Evolutionary conservation across 2,113 vertebrate species (phyloP).

Genomic region (Perca flavescens): DNA sequence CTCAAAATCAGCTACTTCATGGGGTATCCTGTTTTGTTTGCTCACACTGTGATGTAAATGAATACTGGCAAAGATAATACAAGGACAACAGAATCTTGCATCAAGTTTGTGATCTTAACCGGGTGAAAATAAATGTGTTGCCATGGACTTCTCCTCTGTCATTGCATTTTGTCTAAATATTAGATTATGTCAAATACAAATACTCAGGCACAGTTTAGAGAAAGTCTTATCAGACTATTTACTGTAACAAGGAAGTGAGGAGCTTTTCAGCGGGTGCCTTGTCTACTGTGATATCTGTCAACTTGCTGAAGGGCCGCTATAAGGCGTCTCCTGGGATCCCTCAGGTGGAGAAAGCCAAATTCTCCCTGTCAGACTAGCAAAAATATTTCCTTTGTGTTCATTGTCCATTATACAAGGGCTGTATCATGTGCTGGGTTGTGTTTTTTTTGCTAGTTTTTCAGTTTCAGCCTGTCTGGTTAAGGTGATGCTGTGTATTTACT

Average conservation of each 20-base stretch:
- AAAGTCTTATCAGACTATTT: slow-evolving; percentile 53
- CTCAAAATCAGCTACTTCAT: not conserved
- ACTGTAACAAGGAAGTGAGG: slow-evolving; percentile 51
- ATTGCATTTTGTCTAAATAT: slow-evolving; percentile 29
- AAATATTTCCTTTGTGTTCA: slow-evolving; percentile 77
- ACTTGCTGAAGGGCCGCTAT: slow-evolving; percentile 56
- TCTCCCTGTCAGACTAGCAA: slow-evolving; percentile 70
- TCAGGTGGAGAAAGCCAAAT: slow-evolving; percentile 67
- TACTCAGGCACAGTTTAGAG: slow-evolving; percentile 14
- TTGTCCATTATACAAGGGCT: slow-evolving; percentile 65
- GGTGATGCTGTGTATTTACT: slow-evolving; percentile 32
- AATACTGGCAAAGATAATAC: not conserved
- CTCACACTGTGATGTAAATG: slow-evolving; percentile 4
- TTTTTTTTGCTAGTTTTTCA: slow-evolving; percentile 24
- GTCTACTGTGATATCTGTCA: slow-evolving; percentile 79
- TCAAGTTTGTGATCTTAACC: not conserved
- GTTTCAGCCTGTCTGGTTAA: slow-evolving; percentile 33
- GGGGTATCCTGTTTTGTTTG: not conserved
- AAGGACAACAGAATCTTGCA: not conserved
- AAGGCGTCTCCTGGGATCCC: slow-evolving; percentile 64
- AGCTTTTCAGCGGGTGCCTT: slow-evolving; percentile 52
- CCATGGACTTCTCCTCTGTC: not conserved
- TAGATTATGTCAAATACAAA: slow-evolving; percentile 39
- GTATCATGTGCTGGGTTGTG: slow-evolving; percentile 40
- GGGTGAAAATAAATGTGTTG: not conserved